phyloP scores from a whole-genome alignment of 2,113 vertebrate species.

The Lagopus leucura region DNA sequence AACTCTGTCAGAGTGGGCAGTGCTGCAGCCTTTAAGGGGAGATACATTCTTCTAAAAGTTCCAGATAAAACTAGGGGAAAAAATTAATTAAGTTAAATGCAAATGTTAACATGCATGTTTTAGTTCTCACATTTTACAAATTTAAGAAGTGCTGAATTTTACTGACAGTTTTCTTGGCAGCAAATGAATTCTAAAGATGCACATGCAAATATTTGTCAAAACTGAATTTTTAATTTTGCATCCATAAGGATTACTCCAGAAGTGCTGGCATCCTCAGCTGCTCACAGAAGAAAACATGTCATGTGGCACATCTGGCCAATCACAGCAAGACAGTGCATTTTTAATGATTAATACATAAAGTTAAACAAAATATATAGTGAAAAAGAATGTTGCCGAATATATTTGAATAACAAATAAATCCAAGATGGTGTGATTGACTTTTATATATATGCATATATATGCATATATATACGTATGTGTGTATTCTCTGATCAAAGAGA shows the following conservation, averaged over 20 bases:
- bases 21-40: background rate
- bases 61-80: conserved; percentile 27
- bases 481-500: conserved; percentile 37
- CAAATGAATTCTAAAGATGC: conserved; percentile 58
- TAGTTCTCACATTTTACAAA: conserved; percentile 70
- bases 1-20: background rate
- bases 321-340: background rate
- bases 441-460: background rate
- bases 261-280: conserved; percentile 30
- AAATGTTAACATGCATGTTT: conserved; percentile 62
- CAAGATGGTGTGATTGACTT: conserved; percentile 46
- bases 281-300: conserved; percentile 13
- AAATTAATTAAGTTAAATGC: conserved; percentile 5
- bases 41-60: conserved; percentile 16
- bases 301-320: conserved; percentile 32
- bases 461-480: no score
- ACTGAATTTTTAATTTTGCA: conserved; percentile 65
- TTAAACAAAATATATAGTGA: conserved; percentile 36
- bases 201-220: conserved; percentile 71
- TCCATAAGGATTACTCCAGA: conserved; percentile 42
- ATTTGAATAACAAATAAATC: conserved; percentile 70
- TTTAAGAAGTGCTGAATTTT: conserved; percentile 60
- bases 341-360: conserved; percentile 56
- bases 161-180: conserved; percentile 69
- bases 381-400: conserved; percentile 54